phyloP scores from a whole-genome alignment of 1,140 invertebrate species.

The Sycobia sp. region DNA sequence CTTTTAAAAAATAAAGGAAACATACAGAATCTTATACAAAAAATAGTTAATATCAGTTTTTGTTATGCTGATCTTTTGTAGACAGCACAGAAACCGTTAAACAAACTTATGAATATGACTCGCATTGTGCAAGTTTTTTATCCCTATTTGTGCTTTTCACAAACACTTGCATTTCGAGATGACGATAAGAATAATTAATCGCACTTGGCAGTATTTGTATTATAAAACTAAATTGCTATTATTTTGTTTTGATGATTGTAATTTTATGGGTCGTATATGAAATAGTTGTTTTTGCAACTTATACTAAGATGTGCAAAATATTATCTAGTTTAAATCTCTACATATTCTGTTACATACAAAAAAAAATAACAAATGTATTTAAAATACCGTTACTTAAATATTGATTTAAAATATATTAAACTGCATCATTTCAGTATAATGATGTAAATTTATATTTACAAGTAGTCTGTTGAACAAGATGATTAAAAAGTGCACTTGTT shows the following conservation, averaged over 20 bases:
- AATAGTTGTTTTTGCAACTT: conserved; percentile 17
- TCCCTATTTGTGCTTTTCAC: neutral
- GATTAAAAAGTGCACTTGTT: conserved; percentile 19
- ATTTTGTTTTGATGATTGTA: conserved; percentile 32
- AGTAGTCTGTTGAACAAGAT: neutral
- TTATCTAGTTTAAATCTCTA: neutral
- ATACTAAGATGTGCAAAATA: conserved; percentile 9
- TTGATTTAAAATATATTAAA: conserved; percentile 1
- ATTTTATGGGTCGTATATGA: conserved; percentile 26
- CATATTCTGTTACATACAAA: conserved; percentile 1
- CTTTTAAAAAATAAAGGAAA: no score
- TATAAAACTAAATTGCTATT: conserved; percentile 27
- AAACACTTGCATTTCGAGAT: neutral
- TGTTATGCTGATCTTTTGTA: no score
- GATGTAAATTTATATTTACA: conserved; percentile 15
- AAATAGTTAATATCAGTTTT: no score
- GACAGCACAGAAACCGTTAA: conserved; percentile 17
- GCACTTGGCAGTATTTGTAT: conserved; percentile 19
- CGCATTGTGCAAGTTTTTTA: no score
- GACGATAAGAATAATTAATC: conserved; percentile 10
- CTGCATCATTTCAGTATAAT: neutral
- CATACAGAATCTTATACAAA: no score
- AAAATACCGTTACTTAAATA: conserved; percentile 21
- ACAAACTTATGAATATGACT: no score
- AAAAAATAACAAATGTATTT: conserved; percentile 7